These are phyloP conservation scores for Rhodophaea formosa DNA, from an alignment of 2,888 invertebrate species.

Conservation along the genomic window DNA sequence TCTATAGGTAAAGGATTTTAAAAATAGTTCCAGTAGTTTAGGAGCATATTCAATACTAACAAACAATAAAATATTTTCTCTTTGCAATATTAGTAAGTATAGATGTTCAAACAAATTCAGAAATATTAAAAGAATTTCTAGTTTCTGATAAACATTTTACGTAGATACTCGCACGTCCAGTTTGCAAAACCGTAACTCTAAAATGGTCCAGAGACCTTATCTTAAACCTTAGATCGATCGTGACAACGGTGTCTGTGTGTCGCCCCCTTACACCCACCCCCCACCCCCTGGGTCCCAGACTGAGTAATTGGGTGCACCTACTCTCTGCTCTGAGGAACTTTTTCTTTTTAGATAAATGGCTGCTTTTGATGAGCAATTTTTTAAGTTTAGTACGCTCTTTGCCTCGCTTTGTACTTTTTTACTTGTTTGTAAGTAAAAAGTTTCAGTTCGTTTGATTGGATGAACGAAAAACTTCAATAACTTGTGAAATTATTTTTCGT, in stretches of 20 bases:
- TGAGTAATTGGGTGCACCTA: constrained; percentile 69
- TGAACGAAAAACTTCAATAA: neutral
- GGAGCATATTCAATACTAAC: too few relatives aligned
- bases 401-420: neutral
- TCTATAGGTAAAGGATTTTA: too few relatives aligned
- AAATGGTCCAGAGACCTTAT: constrained; percentile 16
- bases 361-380: neutral
- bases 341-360: constrained; percentile 26
- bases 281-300: constrained; percentile 40
- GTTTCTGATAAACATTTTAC: neutral
- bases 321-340: constrained; percentile 32
- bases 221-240: constrained; percentile 52
- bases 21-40: too few relatives aligned
- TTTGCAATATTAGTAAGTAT: too few relatives aligned
- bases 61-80: too few relatives aligned
- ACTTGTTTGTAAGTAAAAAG: neutral
- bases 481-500: neutral
- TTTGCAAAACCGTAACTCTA: neutral
- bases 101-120: neutral
- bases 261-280: constrained; percentile 36
- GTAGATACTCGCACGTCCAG: neutral
- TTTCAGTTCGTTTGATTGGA: neutral
- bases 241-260: constrained; percentile 52
- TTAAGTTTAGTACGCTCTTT: neutral
- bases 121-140: neutral